These are phyloP conservation scores for Ptyas mucosa DNA, from an alignment of 2,113 vertebrate species.

Conservation along the genomic window DNA sequence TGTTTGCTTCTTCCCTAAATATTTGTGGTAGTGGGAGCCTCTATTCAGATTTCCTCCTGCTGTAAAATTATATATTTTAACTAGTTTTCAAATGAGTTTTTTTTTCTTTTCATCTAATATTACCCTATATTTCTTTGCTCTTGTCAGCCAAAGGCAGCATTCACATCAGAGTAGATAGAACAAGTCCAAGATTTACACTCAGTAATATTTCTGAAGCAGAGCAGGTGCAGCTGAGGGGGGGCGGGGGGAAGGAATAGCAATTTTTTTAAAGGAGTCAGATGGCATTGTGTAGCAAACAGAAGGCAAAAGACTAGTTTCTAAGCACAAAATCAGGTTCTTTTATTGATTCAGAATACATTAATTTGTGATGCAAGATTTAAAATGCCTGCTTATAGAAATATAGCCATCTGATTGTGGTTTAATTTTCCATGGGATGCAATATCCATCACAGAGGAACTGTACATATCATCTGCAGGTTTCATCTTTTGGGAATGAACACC, in stretches of 20 bases:
- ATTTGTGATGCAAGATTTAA: conserved; percentile 61
- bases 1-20: background rate
- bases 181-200: conserved; percentile 52
- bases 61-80: conserved; percentile 49
- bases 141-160: conserved; percentile 34
- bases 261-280: conserved; percentile 66
- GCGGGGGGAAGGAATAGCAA: conserved; percentile 23
- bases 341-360: conserved; percentile 68
- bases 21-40: background rate
- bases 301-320: conserved; percentile 64
- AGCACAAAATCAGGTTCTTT: conserved; percentile 71
- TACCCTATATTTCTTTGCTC: conserved; percentile 34
- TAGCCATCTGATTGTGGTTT: conserved; percentile 59
- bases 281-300: conserved; percentile 66
- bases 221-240: conserved; percentile 63
- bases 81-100: conserved; percentile 49
- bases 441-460: conserved; percentile 45
- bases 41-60: background rate
- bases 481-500: conserved; percentile 53
- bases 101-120: conserved; percentile 42
- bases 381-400: conserved; percentile 65
- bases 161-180: conserved; percentile 50
- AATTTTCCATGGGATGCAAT: conserved; percentile 56
- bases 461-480: conserved; percentile 35
- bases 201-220: conserved; percentile 60